Conservation (phyloP, 2,113 vertebrate genomes). For the Actenoides hombroni region DNA sequence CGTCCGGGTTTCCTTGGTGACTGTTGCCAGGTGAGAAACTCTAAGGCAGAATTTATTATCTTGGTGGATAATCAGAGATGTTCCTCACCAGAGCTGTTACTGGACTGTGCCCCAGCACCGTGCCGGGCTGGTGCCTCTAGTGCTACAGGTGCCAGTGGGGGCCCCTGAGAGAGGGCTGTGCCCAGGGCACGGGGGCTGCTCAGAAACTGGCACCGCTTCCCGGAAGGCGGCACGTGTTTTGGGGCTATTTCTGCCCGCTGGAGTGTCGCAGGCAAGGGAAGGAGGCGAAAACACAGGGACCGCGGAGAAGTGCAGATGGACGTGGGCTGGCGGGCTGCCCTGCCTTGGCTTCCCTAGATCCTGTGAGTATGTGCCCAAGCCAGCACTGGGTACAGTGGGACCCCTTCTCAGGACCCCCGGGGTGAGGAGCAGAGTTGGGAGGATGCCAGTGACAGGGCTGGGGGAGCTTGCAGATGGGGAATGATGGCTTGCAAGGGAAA, state of each 20-base stretch:
- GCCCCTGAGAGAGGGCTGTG: background rate
- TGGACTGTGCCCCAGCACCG: fast-evolving
- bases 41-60: constrained; percentile 24
- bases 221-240: background rate
- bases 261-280: background rate
- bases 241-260: background rate
- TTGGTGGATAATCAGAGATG: background rate
- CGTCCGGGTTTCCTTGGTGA: constrained; percentile 56
- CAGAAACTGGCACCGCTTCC: background rate
- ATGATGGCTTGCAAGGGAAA: background rate
- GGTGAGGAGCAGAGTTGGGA: background rate
- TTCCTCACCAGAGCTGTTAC: background rate
- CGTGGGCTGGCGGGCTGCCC: background rate
- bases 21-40: constrained; percentile 65
- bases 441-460: background rate
- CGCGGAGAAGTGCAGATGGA: background rate
- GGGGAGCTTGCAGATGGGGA: background rate
- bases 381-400: fast-evolving
- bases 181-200: fast-evolving
- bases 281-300: background rate
- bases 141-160: fast-evolving
- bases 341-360: background rate
- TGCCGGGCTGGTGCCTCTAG: background rate
- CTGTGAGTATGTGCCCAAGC: background rate
- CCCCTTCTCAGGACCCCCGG: fast-evolving